Evolutionary conservation across 2,113 vertebrate species (phyloP), one percentile per base, ranked within the genome.

Genomic region (Chlorocebus sabaeus): DNA sequence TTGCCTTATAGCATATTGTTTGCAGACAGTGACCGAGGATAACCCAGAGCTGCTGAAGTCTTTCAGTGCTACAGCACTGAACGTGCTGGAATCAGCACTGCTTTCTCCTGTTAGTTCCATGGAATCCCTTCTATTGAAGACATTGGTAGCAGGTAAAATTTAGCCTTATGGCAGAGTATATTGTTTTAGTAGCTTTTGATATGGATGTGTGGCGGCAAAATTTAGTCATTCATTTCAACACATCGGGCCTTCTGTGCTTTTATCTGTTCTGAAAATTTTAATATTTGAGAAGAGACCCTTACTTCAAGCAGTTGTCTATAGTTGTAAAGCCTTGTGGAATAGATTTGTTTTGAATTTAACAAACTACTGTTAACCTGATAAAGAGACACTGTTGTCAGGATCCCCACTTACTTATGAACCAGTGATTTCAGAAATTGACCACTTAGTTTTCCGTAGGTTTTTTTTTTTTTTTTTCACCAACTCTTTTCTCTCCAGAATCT

Each of bases 11-110:
- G 99, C 99, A 22, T 99, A 99, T 97, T 99, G 99, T 98, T 98
- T 99, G 96, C 99, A 99, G 98, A 99, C 99, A 4, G 99, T 99
- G 97, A 99, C 99, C 0, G 99, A 99, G 98, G 99, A 99, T 89
- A 99, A 99, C 97, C 97, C 99, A 6, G 99, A 99, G 89, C 99
- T 99, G 61, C 98, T 99, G 64, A 98, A 98, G 22, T 99, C 99
- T 48, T 98, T 99, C 95, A 99, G 98, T 96, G 48, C 96, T 22
- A 96, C 99, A 13, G 98, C 98, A 35, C 92, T 99, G 0, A 97
- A 98, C 43, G 96, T 99, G 7, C 96, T 99, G 96, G 99, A 99
- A 96, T 98, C 97, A 0, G 98, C 99, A 89, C 97, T 99, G 98
- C 76, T 99, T 73, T 99, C 99, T 32, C 97, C 99, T 17, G 98